Conservation (phyloP, 2,113 vertebrate genomes). For the Plestiodon gilberti region DNA sequence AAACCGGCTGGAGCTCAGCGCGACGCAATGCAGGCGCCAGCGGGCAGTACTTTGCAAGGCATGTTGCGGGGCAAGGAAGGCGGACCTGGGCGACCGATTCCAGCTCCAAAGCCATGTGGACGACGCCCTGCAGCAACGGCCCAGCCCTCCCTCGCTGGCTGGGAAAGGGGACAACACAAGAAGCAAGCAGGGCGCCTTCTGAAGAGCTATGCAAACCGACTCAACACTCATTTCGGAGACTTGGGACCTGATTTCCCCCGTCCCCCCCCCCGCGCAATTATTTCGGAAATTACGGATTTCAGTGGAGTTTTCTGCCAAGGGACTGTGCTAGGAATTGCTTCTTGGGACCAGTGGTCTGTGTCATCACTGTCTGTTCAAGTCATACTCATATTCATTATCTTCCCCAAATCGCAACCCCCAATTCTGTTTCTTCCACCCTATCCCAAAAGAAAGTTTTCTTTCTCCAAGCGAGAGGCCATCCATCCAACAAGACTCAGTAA, state of each 20-base stretch:
- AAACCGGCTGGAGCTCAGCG: conserved; percentile 39
- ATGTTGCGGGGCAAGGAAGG: conserved; percentile 22
- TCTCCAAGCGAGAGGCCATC: not conserved
- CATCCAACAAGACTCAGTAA: not conserved
- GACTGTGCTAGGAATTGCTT: not conserved
- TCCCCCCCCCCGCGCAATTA: not conserved
- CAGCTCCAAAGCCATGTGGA: not conserved
- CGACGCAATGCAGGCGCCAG: conserved; percentile 81
- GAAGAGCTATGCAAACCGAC: not conserved
- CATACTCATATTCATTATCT: not conserved
- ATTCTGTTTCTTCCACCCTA: not conserved
- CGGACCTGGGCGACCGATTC: not conserved
- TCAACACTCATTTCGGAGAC: not conserved
- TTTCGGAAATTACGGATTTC: not conserved
- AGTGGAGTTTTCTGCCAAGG: not conserved
- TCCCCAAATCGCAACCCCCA: not conserved
- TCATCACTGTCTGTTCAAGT: not conserved
- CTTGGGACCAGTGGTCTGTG: not conserved
- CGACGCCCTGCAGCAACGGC: not conserved
- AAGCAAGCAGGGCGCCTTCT: not conserved
- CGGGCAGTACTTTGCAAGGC: conserved; percentile 38
- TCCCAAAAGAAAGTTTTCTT: not conserved
- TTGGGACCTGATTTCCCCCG: not conserved
- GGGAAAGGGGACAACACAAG: not conserved
- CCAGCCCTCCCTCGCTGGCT: not conserved